Conservation (phyloP, 2,797 vertebrate genomes). For the Eulemur rubriventer region DNA sequence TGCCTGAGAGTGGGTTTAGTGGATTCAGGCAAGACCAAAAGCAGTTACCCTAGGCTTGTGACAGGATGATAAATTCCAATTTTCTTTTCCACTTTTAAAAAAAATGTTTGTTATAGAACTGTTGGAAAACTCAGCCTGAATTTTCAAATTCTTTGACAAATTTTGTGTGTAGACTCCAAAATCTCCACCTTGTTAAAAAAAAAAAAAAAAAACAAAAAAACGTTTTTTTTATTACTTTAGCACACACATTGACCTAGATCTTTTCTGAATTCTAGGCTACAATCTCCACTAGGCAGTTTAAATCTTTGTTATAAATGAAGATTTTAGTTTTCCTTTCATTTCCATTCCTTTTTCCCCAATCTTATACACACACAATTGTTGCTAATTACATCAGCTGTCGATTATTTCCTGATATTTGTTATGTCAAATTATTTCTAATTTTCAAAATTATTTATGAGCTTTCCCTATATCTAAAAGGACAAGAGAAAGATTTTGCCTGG, state of each 20-base stretch:
- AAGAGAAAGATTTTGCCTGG: background rate
- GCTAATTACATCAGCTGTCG: background rate
- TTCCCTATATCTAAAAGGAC: background rate
- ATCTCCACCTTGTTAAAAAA: background rate
- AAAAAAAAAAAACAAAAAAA: background rate
- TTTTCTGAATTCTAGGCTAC: background rate
- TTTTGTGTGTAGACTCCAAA: background rate
- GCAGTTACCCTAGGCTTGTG: background rate
- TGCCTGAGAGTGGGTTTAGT: background rate
- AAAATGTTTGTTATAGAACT: background rate
- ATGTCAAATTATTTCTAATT: background rate
- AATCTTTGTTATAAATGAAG: background rate
- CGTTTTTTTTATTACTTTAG: background rate
- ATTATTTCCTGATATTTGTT: background rate
- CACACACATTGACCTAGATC: background rate
- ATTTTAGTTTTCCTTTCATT: background rate
- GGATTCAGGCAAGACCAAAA: background rate
- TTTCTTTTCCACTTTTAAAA: background rate
- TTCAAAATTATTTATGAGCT: slow-evolving; percentile 7
- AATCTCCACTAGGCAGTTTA: background rate
- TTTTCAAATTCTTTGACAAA: background rate
- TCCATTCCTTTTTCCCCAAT: background rate
- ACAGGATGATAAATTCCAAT: slow-evolving; percentile 32
- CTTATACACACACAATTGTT: background rate
- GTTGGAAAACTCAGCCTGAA: background rate